Conservation (phyloP, 1,140 invertebrate genomes). For the Cephus cinctus region DNA sequence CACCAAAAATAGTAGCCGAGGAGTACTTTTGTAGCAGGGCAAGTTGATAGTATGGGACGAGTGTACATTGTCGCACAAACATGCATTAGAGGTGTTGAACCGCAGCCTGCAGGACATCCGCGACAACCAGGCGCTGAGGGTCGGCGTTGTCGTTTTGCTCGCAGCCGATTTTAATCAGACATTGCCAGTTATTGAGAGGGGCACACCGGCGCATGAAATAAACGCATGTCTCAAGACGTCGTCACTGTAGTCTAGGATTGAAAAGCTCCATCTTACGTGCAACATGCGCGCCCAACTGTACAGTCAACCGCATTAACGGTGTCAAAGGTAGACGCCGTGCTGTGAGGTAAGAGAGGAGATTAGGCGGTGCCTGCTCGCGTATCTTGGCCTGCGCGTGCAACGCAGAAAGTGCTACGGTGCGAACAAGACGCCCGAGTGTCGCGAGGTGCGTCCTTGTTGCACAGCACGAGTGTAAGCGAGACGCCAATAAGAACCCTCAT, state of each 20-base stretch:
- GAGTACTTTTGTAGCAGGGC: constrained; percentile 20
- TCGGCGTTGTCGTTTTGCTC: constrained; percentile 28
- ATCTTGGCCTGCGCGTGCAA: too few relatives aligned
- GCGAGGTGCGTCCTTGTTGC: too few relatives aligned
- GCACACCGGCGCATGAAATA: constrained; percentile 34
- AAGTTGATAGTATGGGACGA: constrained; percentile 30
- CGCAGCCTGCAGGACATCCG: constrained; percentile 26
- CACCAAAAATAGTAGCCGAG: constrained; percentile 20
- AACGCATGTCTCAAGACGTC: constrained; percentile 41
- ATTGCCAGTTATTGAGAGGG: constrained; percentile 38
- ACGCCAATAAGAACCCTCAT: too few relatives aligned
- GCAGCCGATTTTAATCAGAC: constrained; percentile 46
- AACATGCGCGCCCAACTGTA: constrained; percentile 10
- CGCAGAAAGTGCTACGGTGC: too few relatives aligned
- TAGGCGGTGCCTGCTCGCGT: too few relatives aligned
- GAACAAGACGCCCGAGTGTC: too few relatives aligned
- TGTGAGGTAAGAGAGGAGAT: too few relatives aligned
- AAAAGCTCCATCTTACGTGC: constrained; percentile 11
- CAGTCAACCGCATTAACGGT: too few relatives aligned
- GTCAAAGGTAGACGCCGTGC: too few relatives aligned
- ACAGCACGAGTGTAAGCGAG: too few relatives aligned
- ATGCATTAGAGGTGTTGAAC: constrained; percentile 27
- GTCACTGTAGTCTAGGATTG: constrained; percentile 23
- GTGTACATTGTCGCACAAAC: constrained; percentile 35
- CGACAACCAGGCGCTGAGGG: constrained; percentile 18